Evolutionary conservation across 2,113 vertebrate species (phyloP), one percentile per base, ranked within the genome.

Genomic region (Pipa parva): DNA sequence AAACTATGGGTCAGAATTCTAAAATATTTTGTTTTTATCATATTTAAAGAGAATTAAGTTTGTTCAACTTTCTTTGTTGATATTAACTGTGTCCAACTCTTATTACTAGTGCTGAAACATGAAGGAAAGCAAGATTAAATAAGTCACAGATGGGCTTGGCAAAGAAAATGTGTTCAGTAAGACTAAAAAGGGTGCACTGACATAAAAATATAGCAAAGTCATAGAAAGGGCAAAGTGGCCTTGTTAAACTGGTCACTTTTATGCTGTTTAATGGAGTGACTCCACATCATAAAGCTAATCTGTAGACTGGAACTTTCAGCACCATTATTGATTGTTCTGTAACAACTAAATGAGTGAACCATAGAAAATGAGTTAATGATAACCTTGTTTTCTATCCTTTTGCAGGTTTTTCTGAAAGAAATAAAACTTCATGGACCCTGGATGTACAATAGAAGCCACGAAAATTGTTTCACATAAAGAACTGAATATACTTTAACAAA

Each of bases 241-340:
- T 69, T 72, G 28, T 77, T 78, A 75, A 69, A 63, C 42, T 60
- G 20, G 67, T 36, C 54, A 57, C 78, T 80, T 84, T 83, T 76
- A 80, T 83, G 74, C 48, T 75, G 64, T 46, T 62, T 77, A 72
- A 62, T 72, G 65, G 72, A 76, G 66, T 58, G 68, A 80, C 82
- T 36, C 71, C 73, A 64, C 63, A 73, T 65, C 58, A 55, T 59
- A 71, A 76, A 76, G 33, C n/a, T 75, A 57, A 75, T 79, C 77
- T 78, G 65, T 28, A 73, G 59, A 51, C 51, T 78, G 71, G 72
- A 78, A 72, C 66, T 63, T 50, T 72, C 56, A 73, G 72, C 67
- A 65, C 25, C 26, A 8, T 63, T 63, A 48, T 17, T 45, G 18
- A 36, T 71, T 71, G 51, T 31, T 52, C 9, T 17, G 27, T 52